phyloP scores from a whole-genome alignment of 2,113 vertebrate species.

The Archocentrus centrarchus region DNA sequence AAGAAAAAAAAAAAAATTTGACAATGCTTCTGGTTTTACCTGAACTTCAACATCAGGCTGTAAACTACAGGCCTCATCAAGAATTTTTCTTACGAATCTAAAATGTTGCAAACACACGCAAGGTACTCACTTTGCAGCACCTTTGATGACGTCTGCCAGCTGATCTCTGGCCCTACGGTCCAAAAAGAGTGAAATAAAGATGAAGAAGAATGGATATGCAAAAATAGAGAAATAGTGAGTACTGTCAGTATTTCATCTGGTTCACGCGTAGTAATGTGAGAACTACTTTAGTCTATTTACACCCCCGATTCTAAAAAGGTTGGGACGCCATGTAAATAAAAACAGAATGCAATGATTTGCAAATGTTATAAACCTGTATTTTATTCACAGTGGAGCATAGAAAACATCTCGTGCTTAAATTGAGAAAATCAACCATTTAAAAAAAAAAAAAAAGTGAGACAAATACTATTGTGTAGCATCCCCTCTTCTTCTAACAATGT shows the following conservation, averaged over 20 bases:
- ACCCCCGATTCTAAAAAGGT: no score
- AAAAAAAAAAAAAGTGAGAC: no score
- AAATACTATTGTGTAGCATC: no score
- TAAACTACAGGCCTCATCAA: neutral
- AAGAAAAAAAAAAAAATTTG: neutral
- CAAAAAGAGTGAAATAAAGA: neutral
- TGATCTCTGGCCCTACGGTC: conserved; percentile 90
- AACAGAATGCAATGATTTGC: no score
- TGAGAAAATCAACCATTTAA: no score
- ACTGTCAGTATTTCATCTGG: conserved; percentile 21
- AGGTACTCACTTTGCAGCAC: conserved; percentile 90
- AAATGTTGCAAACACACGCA: neutral
- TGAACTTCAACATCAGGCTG: neutral
- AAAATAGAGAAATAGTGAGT: neutral
- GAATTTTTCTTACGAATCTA: neutral
- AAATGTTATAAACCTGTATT: no score
- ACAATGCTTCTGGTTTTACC: no score
- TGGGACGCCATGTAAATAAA: no score
- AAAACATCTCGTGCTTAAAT: no score
- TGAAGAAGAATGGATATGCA: neutral
- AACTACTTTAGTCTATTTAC: no score
- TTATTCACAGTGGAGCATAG: no score
- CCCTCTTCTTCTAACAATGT: no score
- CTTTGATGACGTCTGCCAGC: conserved; percentile 89
- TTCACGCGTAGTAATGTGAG: neutral